Base-by-base conservation (phyloP, 2,113 vertebrate genomes). In the Nesoenas mayeri region DNA sequence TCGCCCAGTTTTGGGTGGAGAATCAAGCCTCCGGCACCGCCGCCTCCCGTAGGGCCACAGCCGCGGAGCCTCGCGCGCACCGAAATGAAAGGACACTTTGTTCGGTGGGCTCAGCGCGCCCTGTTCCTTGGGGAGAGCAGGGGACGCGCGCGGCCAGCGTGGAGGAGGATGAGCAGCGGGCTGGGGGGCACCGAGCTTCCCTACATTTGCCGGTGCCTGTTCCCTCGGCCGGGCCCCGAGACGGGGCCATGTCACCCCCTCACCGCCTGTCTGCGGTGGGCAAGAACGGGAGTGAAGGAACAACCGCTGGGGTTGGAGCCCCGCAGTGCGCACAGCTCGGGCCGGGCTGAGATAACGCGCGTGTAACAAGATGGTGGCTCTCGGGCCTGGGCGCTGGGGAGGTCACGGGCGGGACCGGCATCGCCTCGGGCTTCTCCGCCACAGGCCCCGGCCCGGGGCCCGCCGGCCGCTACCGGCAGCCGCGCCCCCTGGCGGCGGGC, bases 141-240 rank as follows among this genome's bases (percentile, higher is more conserved):
- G 3, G 24, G 6, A 32, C 48, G 34, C 62, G 4, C 9, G 42
- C 6, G 1, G 36, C 31, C 15, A 2, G 58, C 62, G 51, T 3
- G 21, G 4, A 5, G 20, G 70, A 15, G 32, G n/a, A 8, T 1
- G 21, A 26, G 62, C 8, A 2, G 25, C 5, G 16, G 20, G 5
- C 8, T 19, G 2, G 44, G 34, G 66, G 26, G 10, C 51, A 9
- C 44, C 28, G 1, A 15, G 42, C 19, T 7, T 19, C 21, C 57
- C 31, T 11, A 6, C 4, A 1, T 9, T 11, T 8, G 38, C 22
- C 0, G 1, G 21, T 21, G 36, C 31, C 9, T 4, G 0, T 26
- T 24, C 2, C 13, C 28, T 22, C 2, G 3, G 1, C 21, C 9
- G 3, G 12, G 32, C 67, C 22, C 14, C 0, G 18, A 17, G 4